These are phyloP conservation scores for Patiria pectinifera DNA, from an alignment of 53 echinoderm and acorn worm genomes.

Conservation along the genomic window DNA sequence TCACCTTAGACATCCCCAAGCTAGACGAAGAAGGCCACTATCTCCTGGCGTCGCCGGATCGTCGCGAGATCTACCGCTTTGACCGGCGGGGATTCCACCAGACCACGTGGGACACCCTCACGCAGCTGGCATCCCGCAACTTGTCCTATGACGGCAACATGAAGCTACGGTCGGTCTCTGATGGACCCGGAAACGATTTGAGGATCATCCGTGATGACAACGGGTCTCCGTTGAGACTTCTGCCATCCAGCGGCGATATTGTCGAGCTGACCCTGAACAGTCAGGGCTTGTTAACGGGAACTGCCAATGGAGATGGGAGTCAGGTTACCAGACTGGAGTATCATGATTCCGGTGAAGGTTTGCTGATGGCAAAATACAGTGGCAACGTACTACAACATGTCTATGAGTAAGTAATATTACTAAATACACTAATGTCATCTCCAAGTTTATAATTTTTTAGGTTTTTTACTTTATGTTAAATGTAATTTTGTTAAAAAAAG, in stretches of 20 bases:
- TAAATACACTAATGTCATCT: background rate
- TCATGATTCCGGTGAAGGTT: conserved; percentile 70
- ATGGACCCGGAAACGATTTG: conserved; percentile 73
- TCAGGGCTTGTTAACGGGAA: conserved; percentile 62
- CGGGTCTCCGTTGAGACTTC: conserved; percentile 55
- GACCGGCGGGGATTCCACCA: conserved; percentile 80
- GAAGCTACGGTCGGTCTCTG: conserved; percentile 69
- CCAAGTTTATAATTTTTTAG: background rate
- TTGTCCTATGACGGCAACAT: conserved; percentile 79
- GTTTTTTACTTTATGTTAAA: too few species aligned
- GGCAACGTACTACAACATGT: conserved; percentile 75
- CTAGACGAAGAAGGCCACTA: conserved; percentile 65
- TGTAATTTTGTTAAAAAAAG: background rate
- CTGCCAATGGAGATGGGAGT: conserved; percentile 52
- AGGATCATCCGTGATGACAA: conserved; percentile 37
- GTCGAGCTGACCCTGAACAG: conserved; percentile 59
- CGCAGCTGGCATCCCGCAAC: conserved; percentile 76
- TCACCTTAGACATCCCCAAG: conserved; percentile 66
- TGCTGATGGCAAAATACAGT: conserved; percentile 75
- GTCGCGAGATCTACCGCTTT: conserved; percentile 77
- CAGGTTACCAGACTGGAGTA: conserved; percentile 68
- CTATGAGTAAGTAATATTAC: conserved; percentile 74
- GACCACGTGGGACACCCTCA: conserved; percentile 77
- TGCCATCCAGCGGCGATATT: conserved; percentile 62
- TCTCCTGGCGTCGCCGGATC: conserved; percentile 77